phyloP scores from a whole-genome alignment of 2,797 vertebrate species.

The Scolopax bukidnonensis region DNA sequence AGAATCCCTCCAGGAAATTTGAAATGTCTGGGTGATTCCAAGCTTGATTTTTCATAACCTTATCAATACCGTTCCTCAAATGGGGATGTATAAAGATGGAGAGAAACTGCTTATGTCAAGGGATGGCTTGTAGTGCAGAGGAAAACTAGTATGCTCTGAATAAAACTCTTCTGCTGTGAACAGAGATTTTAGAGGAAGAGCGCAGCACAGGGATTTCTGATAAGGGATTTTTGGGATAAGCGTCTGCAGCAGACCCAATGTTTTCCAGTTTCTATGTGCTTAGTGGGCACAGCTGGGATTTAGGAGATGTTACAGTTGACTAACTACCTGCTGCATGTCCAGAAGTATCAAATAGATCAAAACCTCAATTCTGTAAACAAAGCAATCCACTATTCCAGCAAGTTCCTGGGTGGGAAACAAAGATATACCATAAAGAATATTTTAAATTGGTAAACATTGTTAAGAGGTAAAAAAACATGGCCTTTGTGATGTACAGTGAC shows the following conservation, averaged over 20 bases:
- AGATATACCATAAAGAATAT: neutral
- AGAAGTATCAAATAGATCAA: neutral
- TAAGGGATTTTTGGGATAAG: neutral
- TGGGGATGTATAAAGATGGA: neutral
- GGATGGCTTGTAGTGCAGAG: neutral
- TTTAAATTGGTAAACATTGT: neutral
- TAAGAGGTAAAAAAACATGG: neutral
- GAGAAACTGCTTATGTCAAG: conserved; percentile 34
- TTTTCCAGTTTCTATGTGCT: neutral
- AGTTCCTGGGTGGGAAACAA: neutral
- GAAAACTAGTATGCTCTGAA: neutral
- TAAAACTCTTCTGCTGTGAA: neutral
- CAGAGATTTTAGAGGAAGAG: neutral
- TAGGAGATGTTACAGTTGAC: neutral
- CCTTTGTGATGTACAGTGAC: neutral
- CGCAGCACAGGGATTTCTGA: neutral
- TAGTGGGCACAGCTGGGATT: neutral
- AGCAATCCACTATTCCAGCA: neutral
- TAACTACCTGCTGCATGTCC: neutral
- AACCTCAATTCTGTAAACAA: neutral
- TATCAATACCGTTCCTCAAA: neutral
- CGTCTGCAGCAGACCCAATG: neutral
- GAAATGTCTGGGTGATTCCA: conserved; percentile 33
- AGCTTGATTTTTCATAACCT: conserved; percentile 25
- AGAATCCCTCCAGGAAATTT: conserved; percentile 42